phyloP scores from a whole-genome alignment of 2,888 invertebrate genomes.

The Nymphalis c-album region DNA sequence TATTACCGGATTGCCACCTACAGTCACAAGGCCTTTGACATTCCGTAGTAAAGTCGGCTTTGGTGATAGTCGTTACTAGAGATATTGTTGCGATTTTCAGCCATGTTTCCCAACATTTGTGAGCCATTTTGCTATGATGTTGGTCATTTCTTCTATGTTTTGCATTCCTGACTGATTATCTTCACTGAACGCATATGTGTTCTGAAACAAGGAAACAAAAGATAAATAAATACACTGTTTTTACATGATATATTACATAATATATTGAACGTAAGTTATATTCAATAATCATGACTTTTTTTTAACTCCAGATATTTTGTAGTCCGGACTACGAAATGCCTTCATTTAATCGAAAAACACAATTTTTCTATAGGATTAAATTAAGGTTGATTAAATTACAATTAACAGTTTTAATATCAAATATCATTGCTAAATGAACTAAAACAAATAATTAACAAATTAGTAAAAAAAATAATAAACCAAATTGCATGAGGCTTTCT shows the following conservation, averaged over 20 bases:
- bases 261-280: too few relatives aligned
- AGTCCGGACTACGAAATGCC: too few relatives aligned
- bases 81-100: conserved; percentile 66
- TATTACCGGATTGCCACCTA: conserved; percentile 92
- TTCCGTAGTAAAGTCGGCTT: conserved; percentile 81
- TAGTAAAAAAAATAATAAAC: too few relatives aligned
- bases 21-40: conserved; percentile 89
- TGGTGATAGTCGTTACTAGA: conserved; percentile 56
- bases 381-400: too few relatives aligned
- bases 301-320: too few relatives aligned
- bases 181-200: conserved; percentile 64
- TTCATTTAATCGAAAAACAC: too few relatives aligned
- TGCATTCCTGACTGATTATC: conserved; percentile 65
- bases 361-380: too few relatives aligned
- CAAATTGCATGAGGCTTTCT: too few relatives aligned
- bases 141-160: conserved; percentile 74
- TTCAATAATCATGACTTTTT: too few relatives aligned
- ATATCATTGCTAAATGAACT: too few relatives aligned
- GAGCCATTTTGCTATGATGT: conserved; percentile 74
- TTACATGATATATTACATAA: background rate
- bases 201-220: conserved; percentile 61
- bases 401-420: too few relatives aligned
- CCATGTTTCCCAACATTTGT: conserved; percentile 77
- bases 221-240: background rate
- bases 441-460: too few relatives aligned